A percentile compares a stretch with the other conserved stretches of the same genome.
Conservation (phyloP, 2,113 vertebrate genomes). For the Cebus imitator region DNA sequence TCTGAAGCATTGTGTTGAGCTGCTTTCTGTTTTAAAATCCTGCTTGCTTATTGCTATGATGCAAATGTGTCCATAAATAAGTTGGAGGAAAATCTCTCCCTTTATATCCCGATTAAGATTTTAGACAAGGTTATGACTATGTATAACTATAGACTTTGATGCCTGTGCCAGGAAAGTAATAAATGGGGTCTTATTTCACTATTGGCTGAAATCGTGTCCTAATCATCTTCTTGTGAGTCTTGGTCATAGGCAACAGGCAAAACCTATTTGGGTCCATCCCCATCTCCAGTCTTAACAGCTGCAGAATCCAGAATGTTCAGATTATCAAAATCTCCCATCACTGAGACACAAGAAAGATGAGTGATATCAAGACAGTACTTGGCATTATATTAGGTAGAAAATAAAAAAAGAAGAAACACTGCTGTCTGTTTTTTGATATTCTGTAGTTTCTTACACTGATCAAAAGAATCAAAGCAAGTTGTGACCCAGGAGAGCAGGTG, state of each 20-base stretch:
- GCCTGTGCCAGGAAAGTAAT: neutral
- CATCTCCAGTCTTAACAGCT: neutral
- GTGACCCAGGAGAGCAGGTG: neutral
- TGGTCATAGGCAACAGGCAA: neutral
- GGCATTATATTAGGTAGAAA: neutral
- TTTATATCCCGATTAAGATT: neutral
- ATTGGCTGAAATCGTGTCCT: neutral
- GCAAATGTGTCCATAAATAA: neutral
- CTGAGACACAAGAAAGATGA: neutral
- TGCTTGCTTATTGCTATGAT: neutral
- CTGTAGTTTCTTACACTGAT: neutral
- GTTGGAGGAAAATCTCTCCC: neutral
- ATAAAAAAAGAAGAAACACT: neutral
- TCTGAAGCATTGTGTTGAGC: neutral
- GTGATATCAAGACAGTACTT: neutral
- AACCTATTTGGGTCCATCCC: neutral
- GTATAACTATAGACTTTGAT: neutral
- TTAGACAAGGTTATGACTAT: neutral
- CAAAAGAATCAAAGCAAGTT: neutral
- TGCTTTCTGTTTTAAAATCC: constrained; percentile 16
- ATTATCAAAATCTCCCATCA: neutral
- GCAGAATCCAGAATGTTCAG: neutral
- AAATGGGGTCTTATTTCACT: neutral
- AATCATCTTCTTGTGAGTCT: neutral
- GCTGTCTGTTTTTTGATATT: neutral